Conservation (phyloP, 2,113 vertebrate genomes). For the rat (Rattus norvegicus) region GRCr8 NC_086027.1:35397001-35397500, state of each 20-base stretch:
- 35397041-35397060: not conserved
- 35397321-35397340: not conserved
- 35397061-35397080: not conserved
- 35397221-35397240: not conserved
- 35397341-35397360: not conserved
- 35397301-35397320: not conserved
- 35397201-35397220: not conserved
- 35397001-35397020: not conserved
- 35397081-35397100: not conserved
- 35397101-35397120: not conserved
- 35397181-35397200: not conserved
- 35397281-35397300: not conserved
- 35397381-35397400: not conserved
- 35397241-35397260: not conserved
- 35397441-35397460: not conserved
- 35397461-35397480: not conserved
- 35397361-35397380: too few species aligned
- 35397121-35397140: not conserved
- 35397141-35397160: not conserved
- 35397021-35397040: not conserved
- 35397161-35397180: too few species aligned
- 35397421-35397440: not conserved
- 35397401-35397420: not conserved
- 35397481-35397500: not conserved
- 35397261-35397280: not conserved